Evolutionary conservation across 1,140 invertebrate species (phyloP).

Genomic region (Drosophila eugracilis): DNA sequence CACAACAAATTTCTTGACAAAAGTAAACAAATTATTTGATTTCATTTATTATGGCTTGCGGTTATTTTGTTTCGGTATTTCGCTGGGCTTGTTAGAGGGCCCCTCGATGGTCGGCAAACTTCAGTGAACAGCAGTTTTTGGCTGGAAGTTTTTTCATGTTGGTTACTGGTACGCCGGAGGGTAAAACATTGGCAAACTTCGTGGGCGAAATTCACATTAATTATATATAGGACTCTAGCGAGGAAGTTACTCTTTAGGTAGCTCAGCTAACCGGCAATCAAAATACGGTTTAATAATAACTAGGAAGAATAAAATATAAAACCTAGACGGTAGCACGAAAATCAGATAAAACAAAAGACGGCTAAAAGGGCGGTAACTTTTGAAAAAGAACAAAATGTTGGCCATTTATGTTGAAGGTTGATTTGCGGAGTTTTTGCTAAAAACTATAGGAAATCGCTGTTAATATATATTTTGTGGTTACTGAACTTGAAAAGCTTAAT

Average conservation of each 20-base stretch:
- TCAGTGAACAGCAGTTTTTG: constrained; percentile 53
- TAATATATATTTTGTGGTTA: neutral
- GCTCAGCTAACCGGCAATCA: constrained; percentile 50
- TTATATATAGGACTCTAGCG: constrained; percentile 39
- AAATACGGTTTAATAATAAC: constrained; percentile 56
- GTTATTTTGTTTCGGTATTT: constrained; percentile 38
- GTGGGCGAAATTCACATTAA: constrained; percentile 64
- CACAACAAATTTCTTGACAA: constrained; percentile 59
- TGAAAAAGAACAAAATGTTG: neutral
- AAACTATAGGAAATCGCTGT: neutral
- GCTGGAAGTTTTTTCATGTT: constrained; percentile 3
- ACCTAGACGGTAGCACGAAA: constrained; percentile 11
- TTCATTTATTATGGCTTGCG: constrained; percentile 62
- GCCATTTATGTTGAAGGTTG: neutral
- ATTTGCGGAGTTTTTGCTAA: neutral
- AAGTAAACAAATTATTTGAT: constrained; percentile 78
- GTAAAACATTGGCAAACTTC: constrained; percentile 41
- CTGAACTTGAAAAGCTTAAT: neutral
- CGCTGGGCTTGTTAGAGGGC: constrained; percentile 53
- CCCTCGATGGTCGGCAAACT: constrained; percentile 57
- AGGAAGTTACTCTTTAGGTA: constrained; percentile 32
- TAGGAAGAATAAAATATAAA: constrained; percentile 7
- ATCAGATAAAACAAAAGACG: constrained; percentile 17
- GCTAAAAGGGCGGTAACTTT: neutral
- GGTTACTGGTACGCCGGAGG: constrained; percentile 13